Evolutionary conservation across 2,797 vertebrate species (phyloP), one percentile per base, ranked within the genome.

Genomic region (Liparis tanakae): DNA sequence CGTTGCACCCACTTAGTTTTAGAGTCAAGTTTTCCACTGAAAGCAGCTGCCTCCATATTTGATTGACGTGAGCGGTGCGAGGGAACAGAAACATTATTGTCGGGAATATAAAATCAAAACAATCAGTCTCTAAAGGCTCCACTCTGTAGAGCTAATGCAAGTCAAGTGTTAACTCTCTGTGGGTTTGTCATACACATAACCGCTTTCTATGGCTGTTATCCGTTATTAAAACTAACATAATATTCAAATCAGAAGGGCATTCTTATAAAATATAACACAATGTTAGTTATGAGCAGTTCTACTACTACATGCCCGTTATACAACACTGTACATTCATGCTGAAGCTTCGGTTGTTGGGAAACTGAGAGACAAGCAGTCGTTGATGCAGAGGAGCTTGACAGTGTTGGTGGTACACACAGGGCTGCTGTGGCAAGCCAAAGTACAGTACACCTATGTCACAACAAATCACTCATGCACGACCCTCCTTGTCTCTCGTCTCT

Each of bases 321-420:
- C 18, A 10, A 53, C 50, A 34, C 22, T 61, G 15, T 54, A 43
- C 63, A 50, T 30, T 22, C 37, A 15, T 72, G 34, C 15, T 53
- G 36, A 20, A 44, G 12, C 17, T n/a, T 50, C 59, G 56, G 39
- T 68, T 43, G 44, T 71, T 65, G 44, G 65, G 13, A 69, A 36
- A 67, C 25, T 30, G 25, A 30, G 25, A 30, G 25, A 30, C 54
- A 72, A 73, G 70, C 44, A 69, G 62, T 25, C 53, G 61, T 2
- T 39, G 54, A 59, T 53, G 54, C 33, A 30, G 12, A 13, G 59
- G 64, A 75, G 51, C 53, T 55, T 36, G 72, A 33, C 36, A 0
- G 59, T 59, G 60, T 14, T 58, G 56, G 71, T 70, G 66, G 60
- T 67, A 79, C 74, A 83, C 74, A 81, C 63, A 66, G 67, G 20